Conservation (phyloP, 1,140 invertebrate species). For the Cyclargus thomasi region DNA sequence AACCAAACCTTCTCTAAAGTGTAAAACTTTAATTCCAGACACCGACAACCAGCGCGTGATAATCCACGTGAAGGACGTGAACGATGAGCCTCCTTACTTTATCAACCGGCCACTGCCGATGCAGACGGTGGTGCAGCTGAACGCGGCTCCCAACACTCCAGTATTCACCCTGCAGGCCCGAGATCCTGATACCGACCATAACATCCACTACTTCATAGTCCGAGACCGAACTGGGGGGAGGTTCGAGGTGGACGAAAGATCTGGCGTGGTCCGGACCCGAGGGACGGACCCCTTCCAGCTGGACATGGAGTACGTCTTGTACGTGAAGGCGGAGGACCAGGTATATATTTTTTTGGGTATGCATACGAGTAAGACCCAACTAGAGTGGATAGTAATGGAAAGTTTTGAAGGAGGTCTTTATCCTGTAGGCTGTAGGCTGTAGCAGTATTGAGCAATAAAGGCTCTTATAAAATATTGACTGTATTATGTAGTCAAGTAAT, state of each 20-base stretch:
- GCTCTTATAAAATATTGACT: no score
- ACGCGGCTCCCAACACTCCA: constrained; percentile 95
- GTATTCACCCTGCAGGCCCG: constrained; percentile 96
- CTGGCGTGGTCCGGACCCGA: constrained; percentile 93
- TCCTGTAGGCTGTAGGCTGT: no score
- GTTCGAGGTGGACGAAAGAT: constrained; percentile 93
- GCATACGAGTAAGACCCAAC: no score
- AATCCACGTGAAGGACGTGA: constrained; percentile 96
- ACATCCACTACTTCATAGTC: constrained; percentile 96
- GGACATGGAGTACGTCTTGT: constrained; percentile 96
- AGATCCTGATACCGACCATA: constrained; percentile 95
- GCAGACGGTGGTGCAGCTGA: constrained; percentile 96
- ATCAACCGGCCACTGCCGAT: constrained; percentile 96
- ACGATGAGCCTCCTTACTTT: constrained; percentile 96
- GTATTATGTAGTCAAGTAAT: no score
- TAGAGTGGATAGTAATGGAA: no score
- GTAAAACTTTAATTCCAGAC: constrained; percentile 77
- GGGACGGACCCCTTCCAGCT: constrained; percentile 94
- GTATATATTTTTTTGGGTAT: constrained; percentile 31
- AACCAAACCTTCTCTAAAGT: not conserved
- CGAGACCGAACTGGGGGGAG: constrained; percentile 86
- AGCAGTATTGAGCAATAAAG: no score
- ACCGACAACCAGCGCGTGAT: constrained; percentile 96
- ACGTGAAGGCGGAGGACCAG: constrained; percentile 96
- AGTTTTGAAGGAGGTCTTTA: no score